Evolutionary conservation across 1,140 invertebrate genomes (phyloP).

Genomic region (Achatina immaculata): DNA sequence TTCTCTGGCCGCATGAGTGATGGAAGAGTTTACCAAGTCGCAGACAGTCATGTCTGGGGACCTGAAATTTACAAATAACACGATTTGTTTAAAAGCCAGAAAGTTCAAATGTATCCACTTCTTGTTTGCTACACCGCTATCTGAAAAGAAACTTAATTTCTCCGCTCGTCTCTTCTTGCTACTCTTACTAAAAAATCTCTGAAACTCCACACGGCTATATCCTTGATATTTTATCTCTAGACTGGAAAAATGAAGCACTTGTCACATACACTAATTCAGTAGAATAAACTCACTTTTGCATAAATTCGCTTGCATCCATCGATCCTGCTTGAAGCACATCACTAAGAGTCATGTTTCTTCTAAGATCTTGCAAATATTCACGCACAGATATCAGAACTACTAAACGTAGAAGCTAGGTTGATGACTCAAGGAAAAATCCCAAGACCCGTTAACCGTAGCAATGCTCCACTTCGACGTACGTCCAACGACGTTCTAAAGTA

Average conservation of each 20-base stretch:
- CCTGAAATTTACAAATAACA: background rate
- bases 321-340: slow-evolving; percentile 7
- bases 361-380: too few species aligned
- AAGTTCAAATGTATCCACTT: background rate
- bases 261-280: background rate
- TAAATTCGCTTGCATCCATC: background rate
- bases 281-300: slow-evolving; percentile 18
- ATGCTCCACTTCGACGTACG: background rate
- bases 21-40: slow-evolving; percentile 3
- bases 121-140: background rate
- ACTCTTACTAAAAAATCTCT: background rate
- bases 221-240: background rate
- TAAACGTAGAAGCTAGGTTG: too few species aligned
- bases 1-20: background rate
- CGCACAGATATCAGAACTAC: too few species aligned
- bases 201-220: background rate
- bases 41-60: slow-evolving; percentile 18
- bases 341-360: background rate
- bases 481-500: background rate
- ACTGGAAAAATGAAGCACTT: background rate
- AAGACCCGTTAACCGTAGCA: background rate
- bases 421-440: background rate
- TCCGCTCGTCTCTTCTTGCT: too few species aligned
- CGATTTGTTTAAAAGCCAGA: background rate
- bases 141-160: too few species aligned